Conservation (phyloP, 2,797 vertebrate species). For the Alosa sapidissima region DNA sequence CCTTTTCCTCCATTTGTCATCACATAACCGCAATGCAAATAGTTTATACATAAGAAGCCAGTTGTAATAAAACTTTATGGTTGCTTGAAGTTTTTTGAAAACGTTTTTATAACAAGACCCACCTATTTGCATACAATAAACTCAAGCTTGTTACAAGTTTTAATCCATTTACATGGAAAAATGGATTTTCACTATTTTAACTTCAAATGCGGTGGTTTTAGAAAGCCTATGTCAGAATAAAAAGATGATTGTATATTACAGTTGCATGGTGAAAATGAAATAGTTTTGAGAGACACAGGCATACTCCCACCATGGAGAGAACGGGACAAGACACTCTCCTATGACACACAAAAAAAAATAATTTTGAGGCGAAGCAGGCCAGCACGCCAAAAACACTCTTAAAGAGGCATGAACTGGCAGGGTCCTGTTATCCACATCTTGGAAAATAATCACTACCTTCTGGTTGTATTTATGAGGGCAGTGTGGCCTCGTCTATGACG, state of each 20-base stretch:
- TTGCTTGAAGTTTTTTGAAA: background rate
- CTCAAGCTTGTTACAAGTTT: background rate
- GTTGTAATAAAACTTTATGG: background rate
- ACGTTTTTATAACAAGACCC: background rate
- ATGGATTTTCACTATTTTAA: background rate
- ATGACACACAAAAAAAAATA: slow-evolving; percentile 63
- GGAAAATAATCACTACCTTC: slow-evolving; percentile 76
- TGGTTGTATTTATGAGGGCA: slow-evolving; percentile 73
- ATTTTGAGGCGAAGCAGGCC: slow-evolving; percentile 60
- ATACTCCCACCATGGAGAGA: background rate
- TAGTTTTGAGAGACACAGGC: slow-evolving; percentile 21
- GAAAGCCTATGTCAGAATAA: background rate
- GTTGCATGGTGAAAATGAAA: background rate
- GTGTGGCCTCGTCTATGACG: slow-evolving; percentile 62
- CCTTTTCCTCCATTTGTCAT: background rate
- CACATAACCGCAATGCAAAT: slow-evolving; percentile 6
- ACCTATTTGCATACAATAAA: slow-evolving; percentile 11
- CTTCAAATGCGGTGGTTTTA: background rate
- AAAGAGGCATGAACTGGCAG: slow-evolving; percentile 72
- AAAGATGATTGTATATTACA: slow-evolving; percentile 9
- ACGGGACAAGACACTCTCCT: slow-evolving; percentile 58
- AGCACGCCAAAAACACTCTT: slow-evolving; percentile 67
- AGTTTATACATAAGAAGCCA: background rate
- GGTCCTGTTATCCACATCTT: slow-evolving; percentile 71
- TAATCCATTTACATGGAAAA: background rate